A percentile compares a stretch with the other conserved stretches of the same genome.
phyloP scores from a whole-genome alignment of 2,888 invertebrate species.

The Caenorhabditis panamensis region DNA sequence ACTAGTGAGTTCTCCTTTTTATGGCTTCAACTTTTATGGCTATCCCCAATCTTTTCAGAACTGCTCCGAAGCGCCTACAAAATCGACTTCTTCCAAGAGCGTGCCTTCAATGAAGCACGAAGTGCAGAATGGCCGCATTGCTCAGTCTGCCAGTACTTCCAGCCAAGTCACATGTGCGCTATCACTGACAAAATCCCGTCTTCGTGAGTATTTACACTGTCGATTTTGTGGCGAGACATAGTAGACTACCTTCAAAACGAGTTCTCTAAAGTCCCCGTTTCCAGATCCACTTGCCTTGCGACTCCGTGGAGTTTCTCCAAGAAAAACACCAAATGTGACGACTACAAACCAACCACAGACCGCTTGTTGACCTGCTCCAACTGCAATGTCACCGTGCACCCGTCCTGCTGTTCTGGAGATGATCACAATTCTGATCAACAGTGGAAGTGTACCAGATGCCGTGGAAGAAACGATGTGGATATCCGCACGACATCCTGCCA shows the following conservation, averaged over 20 bases:
- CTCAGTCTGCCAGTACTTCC: slow-evolving; percentile 84
- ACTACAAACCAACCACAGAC: slow-evolving; percentile 76
- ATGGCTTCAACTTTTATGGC: not conserved
- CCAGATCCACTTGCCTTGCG: slow-evolving; percentile 75
- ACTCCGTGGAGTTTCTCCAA: slow-evolving; percentile 81
- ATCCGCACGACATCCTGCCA: slow-evolving; percentile 69
- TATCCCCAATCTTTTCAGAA: slow-evolving; percentile 52
- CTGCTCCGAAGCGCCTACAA: slow-evolving; percentile 80
- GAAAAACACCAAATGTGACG: slow-evolving; percentile 35
- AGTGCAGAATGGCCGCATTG: slow-evolving; percentile 83
- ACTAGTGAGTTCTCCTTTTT: slow-evolving; percentile 34
- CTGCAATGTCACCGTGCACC: slow-evolving; percentile 85
- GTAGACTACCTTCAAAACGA: too few species aligned
- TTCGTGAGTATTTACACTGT: slow-evolving; percentile 31
- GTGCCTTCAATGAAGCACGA: slow-evolving; percentile 39
- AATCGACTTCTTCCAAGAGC: slow-evolving; percentile 80
- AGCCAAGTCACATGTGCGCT: slow-evolving; percentile 46
- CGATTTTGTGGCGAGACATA: too few species aligned
- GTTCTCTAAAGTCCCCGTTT: too few species aligned
- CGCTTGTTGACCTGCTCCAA: slow-evolving; percentile 84
- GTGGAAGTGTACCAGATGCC: slow-evolving; percentile 74
- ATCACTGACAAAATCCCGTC: slow-evolving; percentile 18
- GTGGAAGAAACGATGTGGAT: slow-evolving; percentile 51
- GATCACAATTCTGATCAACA: not conserved
- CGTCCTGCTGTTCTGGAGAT: slow-evolving; percentile 80